Percentiles rank a stretch among this genome's conserved stretches.
These are phyloP conservation scores for Pollenia amentaria DNA, from an alignment of 2,888 invertebrate genomes.

Conservation along the genomic window DNA sequence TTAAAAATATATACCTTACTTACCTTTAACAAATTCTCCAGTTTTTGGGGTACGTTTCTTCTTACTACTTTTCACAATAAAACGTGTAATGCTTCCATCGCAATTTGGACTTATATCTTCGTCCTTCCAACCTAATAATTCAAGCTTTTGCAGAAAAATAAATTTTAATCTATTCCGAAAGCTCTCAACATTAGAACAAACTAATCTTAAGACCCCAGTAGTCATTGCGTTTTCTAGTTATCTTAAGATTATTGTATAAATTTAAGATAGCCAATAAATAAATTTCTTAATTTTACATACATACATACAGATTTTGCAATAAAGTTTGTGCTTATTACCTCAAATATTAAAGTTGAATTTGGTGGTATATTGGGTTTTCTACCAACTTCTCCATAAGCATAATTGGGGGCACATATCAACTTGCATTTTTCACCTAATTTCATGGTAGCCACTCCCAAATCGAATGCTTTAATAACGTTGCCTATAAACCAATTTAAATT, in stretches of 20 bases:
- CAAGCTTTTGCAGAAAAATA: conserved; percentile 87
- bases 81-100: conserved; percentile 92
- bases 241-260: too few species aligned
- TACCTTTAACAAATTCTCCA: conserved; percentile 93
- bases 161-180: neutral
- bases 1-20: conserved; percentile 86
- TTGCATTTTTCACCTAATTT: conserved; percentile 93
- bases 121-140: conserved; percentile 93
- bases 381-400: conserved; percentile 94
- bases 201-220: too few species aligned
- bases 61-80: conserved; percentile 89
- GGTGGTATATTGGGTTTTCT: conserved; percentile 95
- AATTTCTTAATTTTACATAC: neutral
- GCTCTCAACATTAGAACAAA: too few species aligned
- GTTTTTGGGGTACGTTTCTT: conserved; percentile 91
- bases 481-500: conserved; percentile 84
- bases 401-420: conserved; percentile 93
- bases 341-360: conserved; percentile 94
- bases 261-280: too few species aligned
- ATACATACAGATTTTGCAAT: neutral
- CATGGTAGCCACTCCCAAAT: conserved; percentile 97
- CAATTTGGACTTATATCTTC: conserved; percentile 95
- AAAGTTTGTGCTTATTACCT: conserved; percentile 85
- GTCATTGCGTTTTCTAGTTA: too few species aligned
- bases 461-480: conserved; percentile 97